phyloP scores from a whole-genome alignment of 2,113 vertebrate species.

The Hucho hucho region DNA sequence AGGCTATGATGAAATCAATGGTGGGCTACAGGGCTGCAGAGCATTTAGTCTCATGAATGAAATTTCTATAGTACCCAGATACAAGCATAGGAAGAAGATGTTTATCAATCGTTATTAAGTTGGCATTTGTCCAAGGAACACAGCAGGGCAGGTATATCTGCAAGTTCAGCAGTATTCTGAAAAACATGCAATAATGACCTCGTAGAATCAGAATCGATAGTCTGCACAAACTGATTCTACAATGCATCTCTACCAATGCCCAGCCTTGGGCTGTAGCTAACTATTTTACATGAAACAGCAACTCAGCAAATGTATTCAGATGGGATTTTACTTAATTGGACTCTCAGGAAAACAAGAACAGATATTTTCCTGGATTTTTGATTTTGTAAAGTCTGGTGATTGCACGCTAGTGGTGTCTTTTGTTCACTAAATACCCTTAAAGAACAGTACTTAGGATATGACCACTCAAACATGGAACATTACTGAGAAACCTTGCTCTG shows the following conservation, averaged over 20 bases:
- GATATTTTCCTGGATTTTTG: constrained; percentile 3
- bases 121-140: constrained; percentile 43
- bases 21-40: constrained; percentile 19
- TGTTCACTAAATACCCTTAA: constrained; percentile 29
- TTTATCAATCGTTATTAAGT: constrained; percentile 55
- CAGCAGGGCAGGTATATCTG: constrained; percentile 9
- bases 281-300: constrained; percentile 11
- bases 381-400: constrained; percentile 34
- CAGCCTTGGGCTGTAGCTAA: constrained; percentile 12
- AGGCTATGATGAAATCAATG: constrained; percentile 69
- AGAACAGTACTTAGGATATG: constrained; percentile 8
- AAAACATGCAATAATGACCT: constrained; percentile 27
- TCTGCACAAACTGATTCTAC: constrained; percentile 18
- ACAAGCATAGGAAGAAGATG: constrained; percentile 28
- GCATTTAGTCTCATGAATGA: constrained; percentile 57
- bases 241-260: constrained; percentile 27
- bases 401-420: constrained; percentile 28
- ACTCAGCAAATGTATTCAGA: constrained; percentile 6
- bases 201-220: constrained; percentile 31
- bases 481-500: not conserved
- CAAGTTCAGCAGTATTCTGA: constrained; percentile 6
- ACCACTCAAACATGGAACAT: constrained; percentile 18
- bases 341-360: constrained; percentile 14
- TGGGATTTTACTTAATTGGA: constrained; percentile 23
- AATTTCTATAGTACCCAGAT: constrained; percentile 57